Conservation (phyloP, 2,888 invertebrate genomes). For the Trissonchulus sp. region DNA sequence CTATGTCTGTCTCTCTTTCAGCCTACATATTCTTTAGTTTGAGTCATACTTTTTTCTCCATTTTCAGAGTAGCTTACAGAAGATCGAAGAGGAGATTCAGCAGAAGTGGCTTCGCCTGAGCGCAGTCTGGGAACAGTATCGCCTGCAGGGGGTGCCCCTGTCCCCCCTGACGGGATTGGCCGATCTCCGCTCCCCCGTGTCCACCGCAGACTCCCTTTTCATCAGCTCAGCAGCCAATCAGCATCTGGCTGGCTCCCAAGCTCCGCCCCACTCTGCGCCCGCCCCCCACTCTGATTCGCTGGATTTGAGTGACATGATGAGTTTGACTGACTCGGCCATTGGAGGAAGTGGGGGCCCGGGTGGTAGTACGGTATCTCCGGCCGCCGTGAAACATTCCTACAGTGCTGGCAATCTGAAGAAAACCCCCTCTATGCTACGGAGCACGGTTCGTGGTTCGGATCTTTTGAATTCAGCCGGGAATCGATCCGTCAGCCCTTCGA, state of each 20-base stretch:
- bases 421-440: not conserved
- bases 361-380: too few relatives aligned
- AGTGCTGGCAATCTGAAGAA: not conserved
- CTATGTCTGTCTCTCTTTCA: too few relatives aligned
- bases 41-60: too few relatives aligned
- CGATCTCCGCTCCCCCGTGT: not conserved
- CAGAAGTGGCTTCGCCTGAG: constrained; percentile 18
- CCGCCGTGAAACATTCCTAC: not conserved
- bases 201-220: too few relatives aligned
- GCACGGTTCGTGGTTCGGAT: not conserved
- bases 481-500: not conserved
- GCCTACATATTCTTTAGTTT: too few relatives aligned
- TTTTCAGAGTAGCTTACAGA: not conserved
- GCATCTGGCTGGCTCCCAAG: not conserved
- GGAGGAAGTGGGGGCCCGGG: not conserved
- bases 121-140: constrained; percentile 27
- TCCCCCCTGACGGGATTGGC: constrained; percentile 17
- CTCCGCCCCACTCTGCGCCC: not conserved
- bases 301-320: too few relatives aligned
- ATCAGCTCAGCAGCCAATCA: too few relatives aligned
- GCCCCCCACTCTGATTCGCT: not conserved
- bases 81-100: constrained; percentile 19
- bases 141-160: constrained; percentile 27
- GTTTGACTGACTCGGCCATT: not conserved
- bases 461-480: too few relatives aligned